Base-by-base conservation (phyloP, 2,888 invertebrate species). In the Thera britannica region DNA sequence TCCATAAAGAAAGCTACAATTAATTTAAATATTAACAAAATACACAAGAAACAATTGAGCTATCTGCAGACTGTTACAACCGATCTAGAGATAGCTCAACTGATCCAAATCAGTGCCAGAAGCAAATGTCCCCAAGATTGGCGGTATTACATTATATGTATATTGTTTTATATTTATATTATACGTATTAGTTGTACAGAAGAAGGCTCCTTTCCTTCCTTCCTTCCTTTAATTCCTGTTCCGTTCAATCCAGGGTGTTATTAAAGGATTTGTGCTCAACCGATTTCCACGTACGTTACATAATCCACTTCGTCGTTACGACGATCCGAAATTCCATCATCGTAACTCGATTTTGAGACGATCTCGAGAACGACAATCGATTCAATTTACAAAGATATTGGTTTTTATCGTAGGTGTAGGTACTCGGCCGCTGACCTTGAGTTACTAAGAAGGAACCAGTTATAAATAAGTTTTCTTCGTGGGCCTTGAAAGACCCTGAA, bases 291-390 rank as follows among this genome's bases (percentile, higher is more conserved):
- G 58, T 54, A 49, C 62, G 48, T 67, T 58, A 62, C 58, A 5
- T 38, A 38, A 66, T 58, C 41, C 58, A 46, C 23, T 59, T 46
- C 69, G 62, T 60, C 51, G 49, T 38, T 65, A 66, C 67, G 67
- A 61, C 55, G 61, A 38, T 64, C 56, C 65, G 65, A 56, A 68
- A 71, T 64, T 62, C 54, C 54, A 65, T 68, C 57, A 7, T 49
- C 52, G 59, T 62, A 71, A 71, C 60, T 63, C 60, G 54, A 73
- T 73, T 71, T 46, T 44, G 54, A 54, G 44, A 23, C 67, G 69
- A 69, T 71, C 58, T 67, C 65, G 55, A 34, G 23, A 51, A 23
- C 46, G 67, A 60, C 56, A 56, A 62, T 48, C 49, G 62, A 63
- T 49, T 49, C 48, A 55, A 48, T 49, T 41, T 60, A 60, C 55